Evolutionary conservation across 1,140 invertebrate species (phyloP), one percentile per base, ranked within the genome.

Genomic region (Pseudomyrmex dendroicus): DNA sequence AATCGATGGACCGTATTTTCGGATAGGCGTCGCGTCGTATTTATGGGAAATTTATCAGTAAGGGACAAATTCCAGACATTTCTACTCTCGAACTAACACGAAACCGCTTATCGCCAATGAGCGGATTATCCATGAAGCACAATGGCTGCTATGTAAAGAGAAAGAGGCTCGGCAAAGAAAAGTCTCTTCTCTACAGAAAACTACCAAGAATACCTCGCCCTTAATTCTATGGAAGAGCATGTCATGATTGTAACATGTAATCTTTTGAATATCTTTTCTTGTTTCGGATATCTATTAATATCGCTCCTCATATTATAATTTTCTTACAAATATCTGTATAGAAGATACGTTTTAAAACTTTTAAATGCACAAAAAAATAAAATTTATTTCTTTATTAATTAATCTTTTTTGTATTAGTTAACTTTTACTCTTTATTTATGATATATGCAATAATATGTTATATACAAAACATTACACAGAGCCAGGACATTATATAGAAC

Each of bases 21-120:
- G 64, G 84, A 86, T 82, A 73, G 35, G 46, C 64, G 7, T 3
- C 20, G 46, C 64, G 7, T 3, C 20, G n/a, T 66, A 85, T 68
- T 86, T 52, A 56, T 72, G 66, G 54, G 56, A 76, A 76, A 86
- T 82, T 85, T 74, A 86, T 63, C 56, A 76, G 59, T 20, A 59
- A 59, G 46, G 17, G 13, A 20, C n/a, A 48, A 46, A 67, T 64
- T 63, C 22, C 10, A 22, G 44, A 13, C 46, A 1, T 73, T 73
- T 48, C 70, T 25, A 73, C 54, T 15, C 35, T 73, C 56, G 25
- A 73, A 10, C 70, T 9, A 56, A 15, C 46, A 61, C 56, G 35
- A 57, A 35, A 56, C 70, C n/a, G 67, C 48, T 70, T 70, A 70
- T 22, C 17, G 67, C 50, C 67, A 17, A 22, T 17, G 63, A 46